Conservation (phyloP, 2,113 vertebrate genomes). For the Monarcha castaneiventris region DNA sequence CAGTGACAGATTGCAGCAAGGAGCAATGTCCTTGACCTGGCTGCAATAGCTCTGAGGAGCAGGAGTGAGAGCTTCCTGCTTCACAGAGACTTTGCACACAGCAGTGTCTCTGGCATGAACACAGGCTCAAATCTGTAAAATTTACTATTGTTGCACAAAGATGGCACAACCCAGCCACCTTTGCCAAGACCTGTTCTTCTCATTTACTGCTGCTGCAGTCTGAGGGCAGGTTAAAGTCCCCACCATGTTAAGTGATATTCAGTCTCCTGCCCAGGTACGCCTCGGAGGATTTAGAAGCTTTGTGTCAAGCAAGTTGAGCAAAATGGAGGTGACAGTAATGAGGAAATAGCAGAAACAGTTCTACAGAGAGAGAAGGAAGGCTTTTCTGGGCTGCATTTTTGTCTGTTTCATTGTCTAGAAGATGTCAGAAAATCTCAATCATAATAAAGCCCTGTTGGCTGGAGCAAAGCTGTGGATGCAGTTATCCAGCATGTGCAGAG, state of each 20-base stretch:
- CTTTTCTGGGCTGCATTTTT: neutral
- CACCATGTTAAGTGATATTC: fast-evolving
- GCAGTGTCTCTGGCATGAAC: neutral
- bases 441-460: neutral
- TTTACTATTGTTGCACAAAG: neutral
- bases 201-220: neutral
- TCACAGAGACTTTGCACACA: neutral
- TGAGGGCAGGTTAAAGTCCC: neutral
- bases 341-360: neutral
- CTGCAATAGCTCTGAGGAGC: neutral
- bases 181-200: neutral
- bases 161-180: neutral
- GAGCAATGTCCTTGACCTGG: constrained; percentile 21
- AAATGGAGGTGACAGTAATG: neutral
- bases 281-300: neutral
- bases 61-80: neutral
- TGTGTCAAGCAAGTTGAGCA: neutral
- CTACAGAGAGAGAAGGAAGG: neutral
- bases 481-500: neutral
- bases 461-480: neutral
- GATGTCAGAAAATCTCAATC: neutral
- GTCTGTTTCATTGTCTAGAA: neutral
- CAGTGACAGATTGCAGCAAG: neutral
- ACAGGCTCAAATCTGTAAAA: neutral
- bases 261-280: neutral